A percentile compares a stretch with the other conserved stretches of the same genome.
phyloP scores from a whole-genome alignment of 2,888 invertebrate genomes.

The Xanthorhoe spadicearia region DNA sequence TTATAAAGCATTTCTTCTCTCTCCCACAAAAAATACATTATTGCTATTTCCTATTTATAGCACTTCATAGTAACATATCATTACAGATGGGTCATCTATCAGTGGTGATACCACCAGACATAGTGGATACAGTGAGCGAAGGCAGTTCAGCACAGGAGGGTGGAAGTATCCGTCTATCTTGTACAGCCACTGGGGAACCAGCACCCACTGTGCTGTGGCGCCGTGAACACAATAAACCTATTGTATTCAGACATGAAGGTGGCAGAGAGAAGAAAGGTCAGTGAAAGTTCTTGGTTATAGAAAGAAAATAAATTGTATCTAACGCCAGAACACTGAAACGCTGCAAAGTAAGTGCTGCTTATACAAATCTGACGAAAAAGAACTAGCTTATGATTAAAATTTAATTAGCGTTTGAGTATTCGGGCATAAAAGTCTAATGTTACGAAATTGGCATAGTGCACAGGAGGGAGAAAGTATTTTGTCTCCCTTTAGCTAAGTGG shows the following conservation, averaged over 20 bases:
- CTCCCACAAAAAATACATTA: not conserved
- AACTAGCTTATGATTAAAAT: no score
- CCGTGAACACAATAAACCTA: constrained; percentile 90
- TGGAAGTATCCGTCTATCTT: constrained; percentile 90
- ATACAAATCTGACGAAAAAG: no score
- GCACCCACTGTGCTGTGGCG: constrained; percentile 92
- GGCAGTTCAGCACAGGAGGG: constrained; percentile 92
- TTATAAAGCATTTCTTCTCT: no score
- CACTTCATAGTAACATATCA: not conserved
- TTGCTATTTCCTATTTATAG: no score
- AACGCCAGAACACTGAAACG: no score
- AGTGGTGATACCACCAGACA: constrained; percentile 95
- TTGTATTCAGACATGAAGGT: constrained; percentile 90
- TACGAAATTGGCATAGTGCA: not conserved
- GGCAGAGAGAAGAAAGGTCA: constrained; percentile 90
- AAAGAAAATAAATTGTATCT: not conserved
- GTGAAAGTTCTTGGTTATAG: constrained; percentile 35
- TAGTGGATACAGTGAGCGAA: constrained; percentile 90
- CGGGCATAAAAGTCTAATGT: no score
- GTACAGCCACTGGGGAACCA: constrained; percentile 93
- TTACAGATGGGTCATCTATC: constrained; percentile 92
- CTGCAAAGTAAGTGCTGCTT: no score
- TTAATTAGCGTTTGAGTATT: no score
- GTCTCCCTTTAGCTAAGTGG: no score
- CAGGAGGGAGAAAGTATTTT: no score